Evolutionary conservation across 2,113 vertebrate species (phyloP), one percentile per base, ranked within the genome.

Genomic region (Poeciliopsis turrubarensis): DNA sequence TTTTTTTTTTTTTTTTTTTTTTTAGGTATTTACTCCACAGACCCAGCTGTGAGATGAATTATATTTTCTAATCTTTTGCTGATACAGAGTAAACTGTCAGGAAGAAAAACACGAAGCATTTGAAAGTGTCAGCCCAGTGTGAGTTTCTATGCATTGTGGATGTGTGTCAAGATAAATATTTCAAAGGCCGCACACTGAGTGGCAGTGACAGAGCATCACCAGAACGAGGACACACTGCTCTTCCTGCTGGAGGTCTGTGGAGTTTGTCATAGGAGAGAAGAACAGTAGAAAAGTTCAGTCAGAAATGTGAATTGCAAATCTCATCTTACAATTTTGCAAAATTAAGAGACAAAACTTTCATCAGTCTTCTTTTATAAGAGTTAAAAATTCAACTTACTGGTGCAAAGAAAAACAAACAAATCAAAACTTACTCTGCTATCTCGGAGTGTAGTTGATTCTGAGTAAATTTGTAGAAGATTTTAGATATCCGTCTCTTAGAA

Each of bases 91-190:
- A 81, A 84, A 84, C 41, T 74, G 77, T 79, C 66, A 80, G 60
- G 1, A 10, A 72, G 29, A 62, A 79, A 64, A 75, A 73, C 62
- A 79, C 63, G 70, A 80, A 30, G 54, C 41, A 63, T 75, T 67
- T 72, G 57, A 77, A 80, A 81, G 61, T 54, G 77, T 77, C 77
- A 75, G 60, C 65, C 7, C 65, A 62, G 44, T 76, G 70, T 75
- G 75, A 22, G 51, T 72, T 69, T 83, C 27, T 68, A 37, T 61
- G 79, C 83, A 77, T 85, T 70, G 75, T 77, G 78, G 71, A 64
- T 88, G 87, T 83, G 68, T 84, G 39, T 86, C 75, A 66, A 73
- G 69, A 88, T 90, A 62, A 88, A 90, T 92, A 84, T 88, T 90
- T 91, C 82, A 89, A 79, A 81, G 74, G 65, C 68, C 65, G 75